phyloP scores from a whole-genome alignment of 1,140 invertebrate species.

The Aphelenchoides fujianensis region DNA sequence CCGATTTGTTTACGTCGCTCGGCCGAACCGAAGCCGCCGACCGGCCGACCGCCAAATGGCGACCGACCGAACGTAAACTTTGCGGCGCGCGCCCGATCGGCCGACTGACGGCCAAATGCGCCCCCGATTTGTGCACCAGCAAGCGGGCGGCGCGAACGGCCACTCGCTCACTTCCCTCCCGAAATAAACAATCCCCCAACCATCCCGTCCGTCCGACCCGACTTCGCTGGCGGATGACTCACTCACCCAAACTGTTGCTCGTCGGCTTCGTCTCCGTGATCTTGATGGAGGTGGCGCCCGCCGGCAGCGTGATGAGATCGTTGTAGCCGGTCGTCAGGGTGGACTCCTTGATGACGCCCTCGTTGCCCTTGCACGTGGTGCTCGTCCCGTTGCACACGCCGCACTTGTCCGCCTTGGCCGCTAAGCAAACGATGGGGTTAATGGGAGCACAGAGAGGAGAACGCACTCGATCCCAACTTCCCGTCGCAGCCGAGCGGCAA shows the following conservation, averaged over 20 bases:
- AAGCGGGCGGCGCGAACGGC: too few relatives aligned
- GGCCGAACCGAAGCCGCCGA: too few relatives aligned
- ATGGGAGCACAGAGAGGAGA: neutral
- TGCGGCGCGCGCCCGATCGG: too few relatives aligned
- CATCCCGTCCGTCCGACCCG: neutral
- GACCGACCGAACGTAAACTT: conserved; percentile 21
- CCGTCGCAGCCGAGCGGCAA: conserved; percentile 91
- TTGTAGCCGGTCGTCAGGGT: conserved; percentile 79
- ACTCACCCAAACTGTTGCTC: conserved; percentile 74
- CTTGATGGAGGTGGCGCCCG: conserved; percentile 80
- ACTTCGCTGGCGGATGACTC: neutral
- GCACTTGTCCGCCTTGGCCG: conserved; percentile 73
- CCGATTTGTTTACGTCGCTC: too few relatives aligned
- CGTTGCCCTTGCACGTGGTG: conserved; percentile 77
- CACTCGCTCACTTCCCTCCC: too few relatives aligned
- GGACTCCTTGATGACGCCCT: conserved; percentile 77
- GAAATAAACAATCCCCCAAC: too few relatives aligned
- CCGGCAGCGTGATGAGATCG: conserved; percentile 77
- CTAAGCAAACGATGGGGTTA: conserved; percentile 47
- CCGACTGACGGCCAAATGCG: too few relatives aligned
- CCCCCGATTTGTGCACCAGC: too few relatives aligned
- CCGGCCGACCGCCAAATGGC: conserved; percentile 10
- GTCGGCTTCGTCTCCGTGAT: conserved; percentile 81
- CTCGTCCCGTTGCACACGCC: conserved; percentile 86
- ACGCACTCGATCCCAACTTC: conserved; percentile 77